Conservation (phyloP, 2,113 vertebrate species). For the Haemorhous mexicanus region DNA sequence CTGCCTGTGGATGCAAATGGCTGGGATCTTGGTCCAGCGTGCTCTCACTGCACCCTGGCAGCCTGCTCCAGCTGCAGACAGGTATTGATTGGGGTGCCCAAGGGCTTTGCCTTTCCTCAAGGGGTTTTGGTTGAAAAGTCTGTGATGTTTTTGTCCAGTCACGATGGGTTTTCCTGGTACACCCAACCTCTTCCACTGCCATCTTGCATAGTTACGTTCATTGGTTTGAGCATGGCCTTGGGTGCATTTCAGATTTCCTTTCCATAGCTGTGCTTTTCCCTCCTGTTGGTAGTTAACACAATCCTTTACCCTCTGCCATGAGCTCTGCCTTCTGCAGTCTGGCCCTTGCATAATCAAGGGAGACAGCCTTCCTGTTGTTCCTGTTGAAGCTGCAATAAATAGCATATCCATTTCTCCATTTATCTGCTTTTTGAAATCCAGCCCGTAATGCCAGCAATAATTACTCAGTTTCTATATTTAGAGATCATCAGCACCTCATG, state of each 20-base stretch:
- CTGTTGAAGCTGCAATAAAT: slow-evolving; percentile 39
- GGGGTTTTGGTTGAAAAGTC: background rate
- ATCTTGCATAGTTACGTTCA: fast-evolving
- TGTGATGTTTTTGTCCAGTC: background rate
- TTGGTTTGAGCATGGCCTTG: background rate
- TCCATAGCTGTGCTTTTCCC: background rate
- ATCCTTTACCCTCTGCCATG: background rate
- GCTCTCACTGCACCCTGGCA: background rate
- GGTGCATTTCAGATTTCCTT: background rate
- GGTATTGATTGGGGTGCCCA: background rate
- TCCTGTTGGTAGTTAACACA: background rate
- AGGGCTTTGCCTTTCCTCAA: background rate
- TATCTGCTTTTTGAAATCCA: slow-evolving; percentile 60
- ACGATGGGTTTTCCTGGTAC: background rate
- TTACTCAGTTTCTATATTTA: slow-evolving; percentile 65
- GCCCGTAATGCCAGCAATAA: slow-evolving; percentile 48
- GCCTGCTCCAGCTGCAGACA: background rate
- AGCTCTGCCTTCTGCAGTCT: slow-evolving; percentile 37
- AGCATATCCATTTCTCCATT: slow-evolving; percentile 57
- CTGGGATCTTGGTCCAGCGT: background rate
- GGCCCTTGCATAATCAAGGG: slow-evolving; percentile 27
- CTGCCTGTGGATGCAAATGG: no score
- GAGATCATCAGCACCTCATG: slow-evolving; percentile 62
- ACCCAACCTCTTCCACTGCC: background rate
- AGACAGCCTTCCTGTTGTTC: slow-evolving; percentile 41